phyloP scores from a whole-genome alignment of 2,888 invertebrate species.

The Sinelater perroti region DNA sequence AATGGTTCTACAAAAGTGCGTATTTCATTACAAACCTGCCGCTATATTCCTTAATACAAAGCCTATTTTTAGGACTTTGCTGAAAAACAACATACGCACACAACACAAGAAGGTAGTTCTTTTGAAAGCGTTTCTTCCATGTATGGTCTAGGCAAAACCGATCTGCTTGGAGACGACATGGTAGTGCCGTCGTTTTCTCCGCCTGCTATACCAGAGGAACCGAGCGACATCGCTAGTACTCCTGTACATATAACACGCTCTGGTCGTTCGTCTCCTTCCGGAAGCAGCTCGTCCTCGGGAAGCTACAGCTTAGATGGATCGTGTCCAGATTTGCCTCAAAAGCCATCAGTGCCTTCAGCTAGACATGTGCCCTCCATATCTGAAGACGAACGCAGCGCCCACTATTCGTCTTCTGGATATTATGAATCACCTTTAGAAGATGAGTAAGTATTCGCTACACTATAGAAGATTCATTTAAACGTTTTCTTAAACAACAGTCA shows the following conservation, averaged over 20 bases:
- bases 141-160: conserved; percentile 79
- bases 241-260: conserved; percentile 55
- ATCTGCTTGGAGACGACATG: conserved; percentile 72
- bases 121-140: conserved; percentile 87
- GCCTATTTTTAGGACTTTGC: conserved; percentile 15
- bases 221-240: conserved; percentile 56
- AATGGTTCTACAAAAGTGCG: conserved; percentile 73
- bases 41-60: not conserved
- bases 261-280: conserved; percentile 65
- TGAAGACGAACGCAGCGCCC: conserved; percentile 74
- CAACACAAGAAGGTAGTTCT: conserved; percentile 77
- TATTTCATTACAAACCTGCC: not conserved
- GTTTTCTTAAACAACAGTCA: conserved; percentile 40
- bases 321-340: conserved; percentile 58
- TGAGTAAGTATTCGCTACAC: conserved; percentile 65
- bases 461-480: not conserved
- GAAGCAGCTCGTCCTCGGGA: conserved; percentile 67
- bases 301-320: conserved; percentile 65
- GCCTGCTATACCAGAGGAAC: conserved; percentile 65
- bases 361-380: conserved; percentile 64
- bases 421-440: conserved; percentile 79
- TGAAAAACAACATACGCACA: conserved; percentile 29
- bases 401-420: conserved; percentile 78
- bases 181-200: conserved; percentile 70
- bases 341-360: conserved; percentile 54